Conservation (phyloP, 2,888 invertebrate genomes). For the Penaeus monodon region DNA sequence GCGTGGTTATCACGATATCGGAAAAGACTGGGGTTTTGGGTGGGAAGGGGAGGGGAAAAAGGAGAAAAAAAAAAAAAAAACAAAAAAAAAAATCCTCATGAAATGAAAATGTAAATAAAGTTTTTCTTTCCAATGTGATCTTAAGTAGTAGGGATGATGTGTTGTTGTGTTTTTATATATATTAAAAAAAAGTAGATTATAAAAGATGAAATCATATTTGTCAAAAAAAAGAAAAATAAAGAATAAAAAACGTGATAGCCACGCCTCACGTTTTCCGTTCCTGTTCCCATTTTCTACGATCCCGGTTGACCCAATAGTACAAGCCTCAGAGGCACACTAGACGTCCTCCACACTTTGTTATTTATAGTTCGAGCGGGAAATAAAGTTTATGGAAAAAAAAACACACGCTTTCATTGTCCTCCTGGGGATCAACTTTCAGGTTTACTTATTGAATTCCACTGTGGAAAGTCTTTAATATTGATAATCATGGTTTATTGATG, state of each 20-base stretch:
- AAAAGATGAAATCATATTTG: constrained; percentile 4
- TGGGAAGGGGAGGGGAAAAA: too few species aligned
- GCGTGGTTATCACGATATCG: constrained; percentile 7
- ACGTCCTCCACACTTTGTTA: constrained; percentile 55
- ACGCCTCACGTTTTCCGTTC: constrained; percentile 29
- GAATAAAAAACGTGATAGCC: constrained; percentile 10
- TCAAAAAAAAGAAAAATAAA: neutral
- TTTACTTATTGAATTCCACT: neutral
- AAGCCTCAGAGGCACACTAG: constrained; percentile 47
- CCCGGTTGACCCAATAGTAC: constrained; percentile 55
- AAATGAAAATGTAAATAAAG: constrained; percentile 11
- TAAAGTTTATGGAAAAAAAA: constrained; percentile 55
- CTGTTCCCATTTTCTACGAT: constrained; percentile 37
- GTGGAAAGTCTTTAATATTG: neutral
- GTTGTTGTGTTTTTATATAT: constrained; percentile 23
- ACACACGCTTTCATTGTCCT: neutral
- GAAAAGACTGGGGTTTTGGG: too few species aligned
- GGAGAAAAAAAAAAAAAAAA: too few species aligned
- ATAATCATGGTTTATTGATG: too few species aligned
- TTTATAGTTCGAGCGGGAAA: constrained; percentile 55
- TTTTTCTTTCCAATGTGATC: constrained; percentile 4
- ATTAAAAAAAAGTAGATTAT: neutral
- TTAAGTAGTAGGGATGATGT: neutral
- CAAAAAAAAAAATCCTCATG: neutral
- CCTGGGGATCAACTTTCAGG: neutral